A percentile compares a stretch with the other conserved stretches of the same genome.
These are phyloP conservation scores for Limenitis camilla DNA, from an alignment of 2,888 invertebrate genomes.

Conservation along the genomic window DNA sequence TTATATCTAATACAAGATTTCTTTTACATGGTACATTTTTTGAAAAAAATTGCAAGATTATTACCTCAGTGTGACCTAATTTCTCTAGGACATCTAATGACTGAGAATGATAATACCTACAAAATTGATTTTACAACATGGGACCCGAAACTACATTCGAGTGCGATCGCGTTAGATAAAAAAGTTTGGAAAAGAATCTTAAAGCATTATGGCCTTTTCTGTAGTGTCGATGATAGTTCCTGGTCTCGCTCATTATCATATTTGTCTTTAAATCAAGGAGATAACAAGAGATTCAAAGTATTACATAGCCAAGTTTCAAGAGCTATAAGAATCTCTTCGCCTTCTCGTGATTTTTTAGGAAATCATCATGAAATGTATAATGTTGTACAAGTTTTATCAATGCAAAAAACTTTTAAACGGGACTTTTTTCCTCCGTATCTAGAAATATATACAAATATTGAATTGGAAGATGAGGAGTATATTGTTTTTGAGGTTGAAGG, in stretches of 20 bases:
- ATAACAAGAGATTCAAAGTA: conserved; percentile 39
- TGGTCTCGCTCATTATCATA: conserved; percentile 45
- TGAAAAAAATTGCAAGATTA: conserved; percentile 30
- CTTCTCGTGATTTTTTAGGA: conserved; percentile 21
- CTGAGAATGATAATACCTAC: conserved; percentile 23
- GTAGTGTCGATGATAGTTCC: conserved; percentile 43
- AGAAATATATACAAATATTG: conserved; percentile 38
- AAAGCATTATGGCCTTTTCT: no score
- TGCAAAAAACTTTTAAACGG: conserved; percentile 25
- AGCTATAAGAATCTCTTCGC: conserved; percentile 31
- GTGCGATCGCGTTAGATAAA: no score
- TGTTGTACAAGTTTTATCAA: conserved; percentile 27
- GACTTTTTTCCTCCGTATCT: conserved; percentile 37
- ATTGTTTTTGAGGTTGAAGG: conserved; percentile 36
- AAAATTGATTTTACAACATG: conserved; percentile 32
- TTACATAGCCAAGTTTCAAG: conserved; percentile 38
- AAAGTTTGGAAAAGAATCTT: no score
- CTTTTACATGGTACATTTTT: no score
- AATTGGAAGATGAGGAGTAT: conserved; percentile 37
- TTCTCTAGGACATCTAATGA: conserved; percentile 32
- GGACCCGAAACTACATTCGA: no score
- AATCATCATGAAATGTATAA: conserved; percentile 29
- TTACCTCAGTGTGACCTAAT: conserved; percentile 39
- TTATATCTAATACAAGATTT: conserved; percentile 44
- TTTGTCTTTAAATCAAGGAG: conserved; percentile 38